Conservation (phyloP, 1,140 invertebrate species). For the Aethina tumida region DNA sequence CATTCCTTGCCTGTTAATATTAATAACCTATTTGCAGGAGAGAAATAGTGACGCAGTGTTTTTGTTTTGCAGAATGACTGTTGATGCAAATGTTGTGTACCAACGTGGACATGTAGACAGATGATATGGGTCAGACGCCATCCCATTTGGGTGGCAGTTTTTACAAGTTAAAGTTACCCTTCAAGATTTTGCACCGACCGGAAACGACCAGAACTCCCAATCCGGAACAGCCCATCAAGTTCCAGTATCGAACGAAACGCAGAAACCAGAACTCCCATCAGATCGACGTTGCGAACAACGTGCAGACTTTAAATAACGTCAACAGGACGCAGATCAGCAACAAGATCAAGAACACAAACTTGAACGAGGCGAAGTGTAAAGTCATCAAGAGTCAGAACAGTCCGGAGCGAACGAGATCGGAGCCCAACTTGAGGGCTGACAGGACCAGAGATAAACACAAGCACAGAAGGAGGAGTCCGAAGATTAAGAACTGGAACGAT, state of each 20-base stretch:
- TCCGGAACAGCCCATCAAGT: conserved; percentile 33
- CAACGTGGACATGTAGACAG: too few relatives aligned
- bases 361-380: conserved; percentile 17
- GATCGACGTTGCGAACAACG: conserved; percentile 5
- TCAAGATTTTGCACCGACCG: conserved; percentile 23
- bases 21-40: too few relatives aligned
- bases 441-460: conserved; percentile 16
- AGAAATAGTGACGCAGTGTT: too few relatives aligned
- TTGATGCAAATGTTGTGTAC: too few relatives aligned
- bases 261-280: conserved; percentile 18
- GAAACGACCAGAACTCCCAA: conserved; percentile 22
- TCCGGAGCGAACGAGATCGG: conserved; percentile 27
- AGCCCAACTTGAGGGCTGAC: conserved; percentile 26
- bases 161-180: conserved; percentile 22
- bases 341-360: conserved; percentile 17
- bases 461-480: conserved; percentile 17
- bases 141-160: conserved; percentile 18
- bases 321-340: conserved; percentile 11
- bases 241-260: conserved; percentile 30
- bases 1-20: too few relatives aligned
- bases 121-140: conserved; percentile 34
- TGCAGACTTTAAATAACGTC: conserved; percentile 10
- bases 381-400: conserved; percentile 22
- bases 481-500: conserved; percentile 28
- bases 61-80: too few relatives aligned